Conservation (phyloP, 2,888 invertebrate species). For the Folsomia candida region DNA sequence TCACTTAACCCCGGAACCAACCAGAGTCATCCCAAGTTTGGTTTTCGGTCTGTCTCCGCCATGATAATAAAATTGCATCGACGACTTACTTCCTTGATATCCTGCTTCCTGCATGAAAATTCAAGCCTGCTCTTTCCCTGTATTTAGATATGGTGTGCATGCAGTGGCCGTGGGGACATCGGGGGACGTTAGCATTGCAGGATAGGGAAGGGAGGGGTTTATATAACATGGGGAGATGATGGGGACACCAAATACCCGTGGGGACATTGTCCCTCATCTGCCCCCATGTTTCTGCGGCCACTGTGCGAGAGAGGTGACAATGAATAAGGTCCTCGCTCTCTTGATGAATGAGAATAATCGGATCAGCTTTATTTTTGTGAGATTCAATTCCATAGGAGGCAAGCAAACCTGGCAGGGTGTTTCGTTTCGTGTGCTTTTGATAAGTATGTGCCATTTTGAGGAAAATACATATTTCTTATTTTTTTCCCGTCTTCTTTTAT, state of each 20-base stretch:
- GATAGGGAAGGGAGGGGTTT: no score
- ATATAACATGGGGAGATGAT: no score
- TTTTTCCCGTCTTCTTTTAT: neutral
- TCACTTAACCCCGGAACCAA: neutral
- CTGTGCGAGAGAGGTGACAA: neutral
- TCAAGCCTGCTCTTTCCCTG: no score
- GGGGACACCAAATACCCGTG: no score
- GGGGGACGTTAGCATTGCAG: no score
- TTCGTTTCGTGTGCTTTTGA: neutral
- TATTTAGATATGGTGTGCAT: no score
- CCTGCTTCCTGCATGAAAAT: no score
- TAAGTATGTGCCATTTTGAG: no score
- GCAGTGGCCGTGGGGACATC: no score
- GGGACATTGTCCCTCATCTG: no score
- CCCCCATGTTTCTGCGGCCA: no score
- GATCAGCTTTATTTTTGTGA: slow-evolving; percentile 14
- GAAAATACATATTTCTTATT: no score
- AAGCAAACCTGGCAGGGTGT: neutral
- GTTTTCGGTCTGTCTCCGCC: neutral
- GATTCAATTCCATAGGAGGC: neutral
- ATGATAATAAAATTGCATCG: neutral
- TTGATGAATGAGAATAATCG: slow-evolving; percentile 42
- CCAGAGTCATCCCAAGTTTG: neutral
- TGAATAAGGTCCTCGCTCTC: neutral
- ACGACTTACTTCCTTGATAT: neutral